Evolutionary conservation across 2,797 vertebrate species (phyloP).

Genomic region (Melopsittacus undulatus): DNA sequence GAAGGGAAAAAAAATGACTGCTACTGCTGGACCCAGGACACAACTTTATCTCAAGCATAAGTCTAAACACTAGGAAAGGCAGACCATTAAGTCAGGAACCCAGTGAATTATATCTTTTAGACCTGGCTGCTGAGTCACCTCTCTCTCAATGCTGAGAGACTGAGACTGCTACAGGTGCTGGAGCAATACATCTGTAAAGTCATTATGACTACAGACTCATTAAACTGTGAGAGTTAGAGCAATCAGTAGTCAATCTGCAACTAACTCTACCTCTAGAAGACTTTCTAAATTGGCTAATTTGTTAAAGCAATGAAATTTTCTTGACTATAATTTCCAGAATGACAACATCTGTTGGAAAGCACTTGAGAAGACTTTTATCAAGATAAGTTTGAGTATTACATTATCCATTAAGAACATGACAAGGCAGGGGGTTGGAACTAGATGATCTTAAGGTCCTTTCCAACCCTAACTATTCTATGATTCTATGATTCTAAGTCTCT

Average conservation of each 20-base stretch:
- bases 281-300: not conserved
- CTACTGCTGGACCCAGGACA: too few species aligned
- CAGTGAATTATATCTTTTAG: not conserved
- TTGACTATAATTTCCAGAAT: not conserved
- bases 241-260: not conserved
- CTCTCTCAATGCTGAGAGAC: not conserved
- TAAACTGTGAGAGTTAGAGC: not conserved
- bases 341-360: not conserved
- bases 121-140: not conserved
- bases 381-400: not conserved
- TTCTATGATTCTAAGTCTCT: too few species aligned
- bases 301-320: not conserved
- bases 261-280: not conserved
- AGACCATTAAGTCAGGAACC: not conserved
- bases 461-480: too few species aligned
- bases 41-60: not conserved
- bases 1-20: too few species aligned
- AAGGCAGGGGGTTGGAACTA: too few species aligned
- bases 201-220: not conserved
- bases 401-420: not conserved
- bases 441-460: too few species aligned
- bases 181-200: not conserved
- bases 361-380: not conserved
- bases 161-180: not conserved
- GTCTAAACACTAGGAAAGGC: not conserved